Percentiles rank a stretch among this genome's conserved stretches.
Evolutionary conservation across 2,797 vertebrate genomes (phyloP).

Genomic region (Urocyon cinereoargenteus): DNA sequence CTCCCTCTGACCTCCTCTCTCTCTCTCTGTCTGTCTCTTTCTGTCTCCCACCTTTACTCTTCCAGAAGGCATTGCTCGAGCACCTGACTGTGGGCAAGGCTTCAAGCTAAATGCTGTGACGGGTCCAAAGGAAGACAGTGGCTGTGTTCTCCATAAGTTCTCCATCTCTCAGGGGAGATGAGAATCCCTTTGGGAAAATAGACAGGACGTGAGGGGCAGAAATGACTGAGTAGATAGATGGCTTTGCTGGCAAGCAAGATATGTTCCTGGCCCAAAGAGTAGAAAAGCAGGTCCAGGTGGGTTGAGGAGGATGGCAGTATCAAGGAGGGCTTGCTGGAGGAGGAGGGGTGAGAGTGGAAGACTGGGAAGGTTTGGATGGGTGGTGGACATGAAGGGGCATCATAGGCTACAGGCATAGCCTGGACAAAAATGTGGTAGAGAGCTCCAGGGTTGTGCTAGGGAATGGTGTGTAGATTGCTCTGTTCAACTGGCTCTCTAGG

Average conservation of each 20-base stretch:
- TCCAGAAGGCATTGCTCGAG: constrained; percentile 41
- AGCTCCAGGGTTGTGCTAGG: neutral
- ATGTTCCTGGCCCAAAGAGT: neutral
- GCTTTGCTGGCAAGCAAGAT: constrained; percentile 17
- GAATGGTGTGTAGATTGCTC: neutral
- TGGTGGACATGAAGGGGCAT: neutral
- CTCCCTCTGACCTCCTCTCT: neutral
- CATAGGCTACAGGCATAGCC: neutral
- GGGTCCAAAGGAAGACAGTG: neutral
- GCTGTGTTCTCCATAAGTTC: neutral
- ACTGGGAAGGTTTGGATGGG: constrained; percentile 21
- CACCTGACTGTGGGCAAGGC: neutral
- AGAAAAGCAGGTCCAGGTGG: neutral
- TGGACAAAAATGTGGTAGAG: neutral
- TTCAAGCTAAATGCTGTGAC: constrained; percentile 21
- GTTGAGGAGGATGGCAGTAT: neutral
- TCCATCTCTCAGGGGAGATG: constrained; percentile 19
- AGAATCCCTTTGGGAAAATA: constrained; percentile 37
- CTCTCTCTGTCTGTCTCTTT: neutral
- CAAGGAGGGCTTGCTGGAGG: constrained; percentile 4
- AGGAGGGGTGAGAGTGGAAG: constrained; percentile 27
- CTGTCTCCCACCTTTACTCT: constrained; percentile 19
- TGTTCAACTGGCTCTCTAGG: constrained; percentile 17
- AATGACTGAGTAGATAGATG: neutral
- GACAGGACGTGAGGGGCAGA: neutral